Percentiles rank a stretch among this genome's conserved stretches.
Evolutionary conservation across 2,797 vertebrate genomes (phyloP).

Genomic region (Enteromius treurensis): DNA sequence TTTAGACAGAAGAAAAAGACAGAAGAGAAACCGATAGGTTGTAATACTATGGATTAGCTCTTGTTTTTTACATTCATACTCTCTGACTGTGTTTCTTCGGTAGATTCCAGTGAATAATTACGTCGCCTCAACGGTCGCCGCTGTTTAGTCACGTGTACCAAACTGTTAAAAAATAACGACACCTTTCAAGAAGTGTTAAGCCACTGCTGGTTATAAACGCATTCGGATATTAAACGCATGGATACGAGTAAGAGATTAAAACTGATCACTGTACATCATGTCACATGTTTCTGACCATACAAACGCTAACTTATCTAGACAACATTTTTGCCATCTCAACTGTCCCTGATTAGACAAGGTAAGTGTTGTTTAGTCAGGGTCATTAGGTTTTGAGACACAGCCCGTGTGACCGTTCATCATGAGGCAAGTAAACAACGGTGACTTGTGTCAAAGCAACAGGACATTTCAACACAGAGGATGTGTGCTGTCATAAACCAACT

Average conservation of each 20-base stretch:
- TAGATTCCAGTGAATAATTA: background rate
- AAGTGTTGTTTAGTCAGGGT: background rate
- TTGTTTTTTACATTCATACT: background rate
- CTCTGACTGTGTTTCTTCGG: background rate
- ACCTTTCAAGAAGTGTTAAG: background rate
- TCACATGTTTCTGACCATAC: background rate
- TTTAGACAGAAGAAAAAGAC: background rate
- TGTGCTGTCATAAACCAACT: conserved; percentile 54
- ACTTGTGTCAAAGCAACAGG: background rate
- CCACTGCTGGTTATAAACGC: background rate
- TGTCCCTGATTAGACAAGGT: background rate
- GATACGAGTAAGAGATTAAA: background rate
- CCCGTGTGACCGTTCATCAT: conserved; percentile 5
- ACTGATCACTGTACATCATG: background rate
- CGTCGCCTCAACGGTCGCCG: background rate
- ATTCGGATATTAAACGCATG: background rate
- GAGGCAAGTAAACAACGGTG: conserved; percentile 24
- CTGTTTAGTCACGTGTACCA: background rate
- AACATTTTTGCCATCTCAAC: background rate
- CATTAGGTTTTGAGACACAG: background rate
- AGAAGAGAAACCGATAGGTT: background rate
- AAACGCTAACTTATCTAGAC: background rate
- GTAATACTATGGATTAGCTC: background rate
- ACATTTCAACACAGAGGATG: background rate
- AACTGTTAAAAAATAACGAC: background rate